Conservation (phyloP, 2,888 invertebrate genomes). For the Ophion costatus region DNA sequence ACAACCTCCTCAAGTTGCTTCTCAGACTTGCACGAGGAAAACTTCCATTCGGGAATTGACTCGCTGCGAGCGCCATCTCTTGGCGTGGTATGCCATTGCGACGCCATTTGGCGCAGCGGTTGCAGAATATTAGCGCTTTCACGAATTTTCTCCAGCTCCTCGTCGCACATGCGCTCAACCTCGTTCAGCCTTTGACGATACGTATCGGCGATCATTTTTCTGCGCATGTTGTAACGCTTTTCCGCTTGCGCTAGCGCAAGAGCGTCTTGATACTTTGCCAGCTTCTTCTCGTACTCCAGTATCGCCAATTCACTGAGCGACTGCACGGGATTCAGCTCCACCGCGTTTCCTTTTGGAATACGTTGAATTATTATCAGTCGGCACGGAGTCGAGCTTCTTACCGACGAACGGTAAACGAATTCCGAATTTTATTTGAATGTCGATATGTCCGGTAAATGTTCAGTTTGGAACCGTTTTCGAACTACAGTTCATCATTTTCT, state of each 20-base stretch:
- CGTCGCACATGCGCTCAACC: slow-evolving; percentile 83
- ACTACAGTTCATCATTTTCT: no score
- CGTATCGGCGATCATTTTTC: slow-evolving; percentile 80
- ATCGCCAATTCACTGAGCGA: slow-evolving; percentile 72
- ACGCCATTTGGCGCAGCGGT: slow-evolving; percentile 80
- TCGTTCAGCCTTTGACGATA: slow-evolving; percentile 81
- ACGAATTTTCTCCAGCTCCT: slow-evolving; percentile 81
- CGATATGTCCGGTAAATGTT: no score
- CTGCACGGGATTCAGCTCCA: slow-evolving; percentile 70
- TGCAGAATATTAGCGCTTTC: slow-evolving; percentile 81
- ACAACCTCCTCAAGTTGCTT: not conserved
- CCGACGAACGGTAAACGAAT: no score
- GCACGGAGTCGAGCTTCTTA: no score
- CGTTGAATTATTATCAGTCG: no score
- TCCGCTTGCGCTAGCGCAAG: slow-evolving; percentile 77
- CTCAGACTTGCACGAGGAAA: slow-evolving; percentile 19
- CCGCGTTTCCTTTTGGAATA: slow-evolving; percentile 58
- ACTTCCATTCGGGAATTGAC: slow-evolving; percentile 39
- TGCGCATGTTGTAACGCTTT: slow-evolving; percentile 77
- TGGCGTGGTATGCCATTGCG: slow-evolving; percentile 77
- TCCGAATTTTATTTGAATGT: not conserved
- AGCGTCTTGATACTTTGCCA: slow-evolving; percentile 78
- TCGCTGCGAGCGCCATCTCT: slow-evolving; percentile 69
- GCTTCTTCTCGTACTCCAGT: slow-evolving; percentile 77
- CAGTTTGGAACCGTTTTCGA: no score